Conservation (phyloP, 2,888 invertebrate genomes). For the Crocallis elinguaria region DNA sequence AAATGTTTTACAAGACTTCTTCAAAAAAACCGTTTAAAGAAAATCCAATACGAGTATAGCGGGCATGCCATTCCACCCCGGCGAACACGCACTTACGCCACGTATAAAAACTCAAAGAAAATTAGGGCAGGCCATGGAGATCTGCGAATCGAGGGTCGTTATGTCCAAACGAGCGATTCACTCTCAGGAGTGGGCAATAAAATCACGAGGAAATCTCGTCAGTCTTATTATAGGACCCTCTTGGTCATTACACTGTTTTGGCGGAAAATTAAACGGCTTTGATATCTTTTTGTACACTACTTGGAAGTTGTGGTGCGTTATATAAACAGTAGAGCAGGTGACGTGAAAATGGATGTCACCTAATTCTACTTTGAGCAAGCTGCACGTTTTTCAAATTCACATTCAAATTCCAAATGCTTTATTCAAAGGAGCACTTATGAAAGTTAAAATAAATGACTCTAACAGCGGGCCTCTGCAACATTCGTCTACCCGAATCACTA, state of each 20-base stretch:
- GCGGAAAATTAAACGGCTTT: slow-evolving; percentile 66
- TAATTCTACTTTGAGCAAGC: too few species aligned
- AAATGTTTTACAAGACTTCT: not conserved
- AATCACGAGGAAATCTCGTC: slow-evolving; percentile 64
- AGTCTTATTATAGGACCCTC: slow-evolving; percentile 63
- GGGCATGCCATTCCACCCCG: slow-evolving; percentile 22
- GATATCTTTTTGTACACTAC: slow-evolving; percentile 48
- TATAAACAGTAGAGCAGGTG: not conserved
- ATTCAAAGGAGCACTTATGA: too few species aligned
- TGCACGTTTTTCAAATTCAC: too few species aligned
- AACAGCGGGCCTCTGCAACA: too few species aligned
- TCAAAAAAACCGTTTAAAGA: slow-evolving; percentile 22
- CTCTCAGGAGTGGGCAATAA: slow-evolving; percentile 64
- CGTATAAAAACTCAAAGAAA: slow-evolving; percentile 57
- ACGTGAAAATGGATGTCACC: not conserved
- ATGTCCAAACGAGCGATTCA: slow-evolving; percentile 67
- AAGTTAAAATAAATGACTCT: too few species aligned
- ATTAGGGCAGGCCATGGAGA: slow-evolving; percentile 60
- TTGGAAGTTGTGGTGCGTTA: not conserved
- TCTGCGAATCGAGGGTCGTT: slow-evolving; percentile 66
- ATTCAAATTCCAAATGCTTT: too few species aligned
- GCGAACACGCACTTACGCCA: slow-evolving; percentile 36
- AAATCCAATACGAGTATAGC: slow-evolving; percentile 24
- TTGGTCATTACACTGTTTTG: slow-evolving; percentile 65
- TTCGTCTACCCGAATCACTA: too few species aligned